Evolutionary conservation across 2,888 invertebrate genomes (phyloP).

Genomic region (Nephrocerus scutellatus): DNA sequence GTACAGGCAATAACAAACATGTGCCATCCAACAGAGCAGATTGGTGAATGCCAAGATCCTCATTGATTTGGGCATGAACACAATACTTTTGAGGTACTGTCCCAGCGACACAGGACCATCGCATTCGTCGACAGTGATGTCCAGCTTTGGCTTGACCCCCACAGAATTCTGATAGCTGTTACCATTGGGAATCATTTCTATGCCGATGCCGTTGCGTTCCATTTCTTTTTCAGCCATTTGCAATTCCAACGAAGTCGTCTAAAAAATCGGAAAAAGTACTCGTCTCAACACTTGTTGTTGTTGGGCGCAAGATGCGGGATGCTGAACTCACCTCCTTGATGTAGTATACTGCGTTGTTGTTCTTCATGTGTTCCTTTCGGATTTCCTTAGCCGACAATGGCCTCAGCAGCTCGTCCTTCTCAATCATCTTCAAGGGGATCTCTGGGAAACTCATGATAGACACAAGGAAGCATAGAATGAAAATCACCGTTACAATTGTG

Average conservation of each 20-base stretch:
- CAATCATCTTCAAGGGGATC: conserved; percentile 49
- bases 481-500: conserved; percentile 53
- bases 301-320: background rate
- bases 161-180: background rate
- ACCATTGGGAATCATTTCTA: background rate
- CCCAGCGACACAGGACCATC: conserved; percentile 34
- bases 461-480: conserved; percentile 51
- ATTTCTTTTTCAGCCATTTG: conserved; percentile 31
- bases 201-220: background rate
- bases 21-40: conserved; percentile 60
- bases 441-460: conserved; percentile 56
- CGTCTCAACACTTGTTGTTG: background rate
- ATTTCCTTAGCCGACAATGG: conserved; percentile 41
- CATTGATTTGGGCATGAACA: conserved; percentile 55
- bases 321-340: conserved; percentile 33
- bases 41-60: conserved; percentile 56
- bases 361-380: conserved; percentile 39
- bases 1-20: conserved; percentile 60
- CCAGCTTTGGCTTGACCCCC: conserved; percentile 6
- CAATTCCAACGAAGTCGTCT: conserved; percentile 33
- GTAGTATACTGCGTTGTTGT: conserved; percentile 38
- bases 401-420: conserved; percentile 38
- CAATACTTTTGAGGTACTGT: conserved; percentile 51
- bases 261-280: background rate
- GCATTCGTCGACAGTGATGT: conserved; percentile 19